A percentile compares a stretch with the other conserved stretches of the same genome.
These are phyloP conservation scores for Oostethus manadensis DNA, from an alignment of 2,113 vertebrate species.

Conservation along the genomic window DNA sequence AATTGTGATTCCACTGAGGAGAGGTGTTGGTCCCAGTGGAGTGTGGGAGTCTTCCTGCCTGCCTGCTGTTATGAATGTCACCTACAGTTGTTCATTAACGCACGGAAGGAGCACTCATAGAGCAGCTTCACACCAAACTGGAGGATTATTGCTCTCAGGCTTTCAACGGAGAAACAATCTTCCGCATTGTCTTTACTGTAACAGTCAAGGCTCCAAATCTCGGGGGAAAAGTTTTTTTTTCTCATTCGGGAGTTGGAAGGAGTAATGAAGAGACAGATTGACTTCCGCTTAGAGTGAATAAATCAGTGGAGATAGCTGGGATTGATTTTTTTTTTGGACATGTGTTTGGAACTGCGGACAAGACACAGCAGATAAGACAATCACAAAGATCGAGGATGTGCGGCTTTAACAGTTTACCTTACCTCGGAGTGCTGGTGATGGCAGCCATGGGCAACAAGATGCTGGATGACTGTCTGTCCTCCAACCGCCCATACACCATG, in stretches of 20 bases:
- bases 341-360: slow-evolving; percentile 37
- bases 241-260: slow-evolving; percentile 13
- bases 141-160: slow-evolving; percentile 29
- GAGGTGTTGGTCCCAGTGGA: slow-evolving; percentile 15
- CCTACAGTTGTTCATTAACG: slow-evolving; percentile 73
- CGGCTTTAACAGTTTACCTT: slow-evolving; percentile 15
- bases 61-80: slow-evolving; percentile 20
- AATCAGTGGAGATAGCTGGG: slow-evolving; percentile 14
- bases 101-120: slow-evolving; percentile 30
- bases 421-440: slow-evolving; percentile 27
- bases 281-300: slow-evolving; percentile 20
- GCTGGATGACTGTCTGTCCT: slow-evolving; percentile 42
- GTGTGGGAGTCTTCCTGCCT: slow-evolving; percentile 33
- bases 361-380: not conserved
- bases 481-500: slow-evolving; percentile 45
- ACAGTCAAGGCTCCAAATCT: not conserved
- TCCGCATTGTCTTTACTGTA: slow-evolving; percentile 1
- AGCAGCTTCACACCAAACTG: slow-evolving; percentile 16
- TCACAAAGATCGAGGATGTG: slow-evolving; percentile 34
- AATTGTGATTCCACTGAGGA: not conserved
- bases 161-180: slow-evolving; percentile 3
- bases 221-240: not conserved
- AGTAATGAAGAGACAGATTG: not conserved
- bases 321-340: slow-evolving; percentile 18
- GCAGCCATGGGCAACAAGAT: slow-evolving; percentile 26